A percentile compares a stretch with the other conserved stretches of the same genome.
Evolutionary conservation across 2,113 vertebrate genomes (phyloP).

Genomic region (Lepisosteus oculatus): DNA sequence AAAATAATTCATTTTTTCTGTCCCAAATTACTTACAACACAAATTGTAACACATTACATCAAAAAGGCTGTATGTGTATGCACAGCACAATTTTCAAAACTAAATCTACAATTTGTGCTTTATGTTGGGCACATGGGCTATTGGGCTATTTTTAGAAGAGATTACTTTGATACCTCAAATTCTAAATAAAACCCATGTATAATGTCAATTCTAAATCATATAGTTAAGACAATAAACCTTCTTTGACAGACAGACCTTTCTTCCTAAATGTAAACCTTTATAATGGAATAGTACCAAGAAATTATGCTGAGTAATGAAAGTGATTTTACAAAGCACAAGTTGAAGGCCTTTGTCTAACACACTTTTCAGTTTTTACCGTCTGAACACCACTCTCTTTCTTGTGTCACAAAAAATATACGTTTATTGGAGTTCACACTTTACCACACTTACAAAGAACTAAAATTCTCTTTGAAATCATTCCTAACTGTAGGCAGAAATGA

Average conservation of each 20-base stretch:
- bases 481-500: not conserved
- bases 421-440: not conserved
- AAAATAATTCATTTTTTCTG: too few species aligned
- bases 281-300: not conserved
- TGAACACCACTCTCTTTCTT: not conserved
- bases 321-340: not conserved
- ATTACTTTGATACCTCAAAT: too few species aligned
- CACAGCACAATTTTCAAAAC: too few species aligned
- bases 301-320: not conserved
- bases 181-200: too few species aligned
- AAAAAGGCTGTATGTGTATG: too few species aligned
- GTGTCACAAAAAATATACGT: not conserved
- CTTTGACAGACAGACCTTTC: not conserved
- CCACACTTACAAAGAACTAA: not conserved
- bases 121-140: too few species aligned
- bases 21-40: too few species aligned
- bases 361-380: not conserved
- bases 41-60: too few species aligned
- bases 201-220: too few species aligned
- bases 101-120: too few species aligned
- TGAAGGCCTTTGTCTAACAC: not conserved
- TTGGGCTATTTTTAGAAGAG: too few species aligned
- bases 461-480: conserved; percentile 6
- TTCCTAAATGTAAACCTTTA: not conserved
- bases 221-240: too few species aligned